Percentiles rank a stretch among this genome's conserved stretches.
Conservation (phyloP, 2,113 vertebrate genomes). For the Sigmodon hispidus region DNA sequence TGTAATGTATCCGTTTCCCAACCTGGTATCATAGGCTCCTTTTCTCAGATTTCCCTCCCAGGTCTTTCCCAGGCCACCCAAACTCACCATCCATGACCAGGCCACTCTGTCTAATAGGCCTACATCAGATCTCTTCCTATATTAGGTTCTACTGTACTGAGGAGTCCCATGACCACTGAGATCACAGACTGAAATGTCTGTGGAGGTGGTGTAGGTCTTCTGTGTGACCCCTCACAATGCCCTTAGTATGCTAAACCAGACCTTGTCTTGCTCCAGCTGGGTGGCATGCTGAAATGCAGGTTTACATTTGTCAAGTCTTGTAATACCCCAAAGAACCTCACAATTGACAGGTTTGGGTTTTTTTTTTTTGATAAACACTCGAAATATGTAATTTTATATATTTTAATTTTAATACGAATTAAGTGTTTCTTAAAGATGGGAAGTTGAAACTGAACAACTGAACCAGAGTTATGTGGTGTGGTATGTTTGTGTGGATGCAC, state of each 20-base stretch:
- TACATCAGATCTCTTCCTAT: background rate
- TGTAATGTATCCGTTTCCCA: background rate
- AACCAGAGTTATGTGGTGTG: background rate
- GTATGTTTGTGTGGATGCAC: background rate
- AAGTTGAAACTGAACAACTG: background rate
- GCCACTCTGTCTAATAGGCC: background rate
- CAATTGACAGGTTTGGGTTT: background rate
- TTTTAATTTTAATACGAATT: background rate
- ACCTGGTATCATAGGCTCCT: background rate
- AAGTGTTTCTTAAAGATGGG: background rate
- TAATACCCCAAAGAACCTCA: constrained; percentile 4
- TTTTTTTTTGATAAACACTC: background rate
- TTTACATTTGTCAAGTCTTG: background rate
- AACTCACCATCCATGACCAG: background rate
- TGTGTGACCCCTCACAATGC: background rate
- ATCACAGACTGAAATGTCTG: background rate
- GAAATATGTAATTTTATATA: background rate
- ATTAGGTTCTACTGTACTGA: background rate
- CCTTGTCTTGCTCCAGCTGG: background rate
- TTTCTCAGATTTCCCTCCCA: background rate
- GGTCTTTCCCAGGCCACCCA: background rate
- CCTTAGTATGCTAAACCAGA: background rate
- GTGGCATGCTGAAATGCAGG: background rate
- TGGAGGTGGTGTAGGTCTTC: background rate
- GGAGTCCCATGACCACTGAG: background rate